Percentiles rank a stretch among this genome's conserved stretches.
Evolutionary conservation across 2,113 vertebrate genomes (phyloP).

Genomic region (Aptenodytes patagonicus): DNA sequence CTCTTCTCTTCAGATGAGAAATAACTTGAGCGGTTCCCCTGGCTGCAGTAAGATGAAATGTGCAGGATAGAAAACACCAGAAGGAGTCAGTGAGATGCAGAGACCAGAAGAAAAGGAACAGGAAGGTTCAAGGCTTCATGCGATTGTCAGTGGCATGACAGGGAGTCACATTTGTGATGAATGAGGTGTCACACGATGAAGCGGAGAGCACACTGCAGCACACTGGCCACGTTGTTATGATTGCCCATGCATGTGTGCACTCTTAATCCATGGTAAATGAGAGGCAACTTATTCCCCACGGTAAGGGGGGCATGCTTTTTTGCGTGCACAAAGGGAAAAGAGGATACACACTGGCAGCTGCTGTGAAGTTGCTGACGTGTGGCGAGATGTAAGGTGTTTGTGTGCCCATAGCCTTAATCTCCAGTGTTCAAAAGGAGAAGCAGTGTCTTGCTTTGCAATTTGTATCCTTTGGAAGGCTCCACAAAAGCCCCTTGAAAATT

Average conservation of each 20-base stretch:
- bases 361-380: not conserved
- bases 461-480: not conserved
- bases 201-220: not conserved
- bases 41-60: not conserved
- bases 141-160: not conserved
- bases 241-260: not conserved
- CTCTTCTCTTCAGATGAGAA: not conserved
- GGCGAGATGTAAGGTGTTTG: not conserved
- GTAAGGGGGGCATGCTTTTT: not conserved
- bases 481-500: not conserved
- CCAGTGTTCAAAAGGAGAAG: not conserved
- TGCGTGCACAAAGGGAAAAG: fast-evolving
- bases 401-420: not conserved
- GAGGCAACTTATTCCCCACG: not conserved
- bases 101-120: not conserved
- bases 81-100: not conserved
- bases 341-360: not conserved
- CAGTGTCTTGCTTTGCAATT: not conserved
- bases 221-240: not conserved
- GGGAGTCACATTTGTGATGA: not conserved
- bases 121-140: not conserved
- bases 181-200: not conserved
- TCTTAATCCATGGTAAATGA: not conserved
- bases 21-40: not conserved
- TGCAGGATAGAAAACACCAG: not conserved